A percentile compares a stretch with the other conserved stretches of the same genome.
Conservation (phyloP, 2,113 vertebrate species). For the Ia io region DNA sequence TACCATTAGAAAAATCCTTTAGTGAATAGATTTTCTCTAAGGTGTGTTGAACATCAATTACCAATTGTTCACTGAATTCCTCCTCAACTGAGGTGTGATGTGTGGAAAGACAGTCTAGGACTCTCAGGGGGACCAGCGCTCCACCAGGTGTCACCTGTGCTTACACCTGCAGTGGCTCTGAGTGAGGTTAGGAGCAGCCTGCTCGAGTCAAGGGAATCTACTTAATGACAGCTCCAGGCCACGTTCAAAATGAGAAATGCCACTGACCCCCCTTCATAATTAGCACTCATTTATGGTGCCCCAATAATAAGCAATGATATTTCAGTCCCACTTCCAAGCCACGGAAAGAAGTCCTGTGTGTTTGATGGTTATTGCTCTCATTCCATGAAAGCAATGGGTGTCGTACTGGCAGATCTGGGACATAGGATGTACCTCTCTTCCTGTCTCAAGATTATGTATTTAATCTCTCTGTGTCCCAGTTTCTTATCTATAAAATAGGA, state of each 20-base stretch:
- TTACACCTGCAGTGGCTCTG: fast-evolving
- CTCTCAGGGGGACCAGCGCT: not conserved
- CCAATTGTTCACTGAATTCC: not conserved
- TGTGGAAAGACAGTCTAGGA: not conserved
- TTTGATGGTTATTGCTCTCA: not conserved
- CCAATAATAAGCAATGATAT: not conserved
- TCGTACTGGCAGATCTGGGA: not conserved
- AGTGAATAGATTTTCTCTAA: not conserved
- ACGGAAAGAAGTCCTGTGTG: not conserved
- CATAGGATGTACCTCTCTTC: not conserved
- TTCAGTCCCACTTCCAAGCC: not conserved
- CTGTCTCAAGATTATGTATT: not conserved
- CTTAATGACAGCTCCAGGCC: not conserved
- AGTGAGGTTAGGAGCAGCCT: not conserved
- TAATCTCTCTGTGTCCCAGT: not conserved
- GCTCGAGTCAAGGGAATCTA: not conserved
- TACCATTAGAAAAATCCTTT: not conserved
- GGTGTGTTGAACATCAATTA: not conserved
- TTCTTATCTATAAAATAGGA: too few species aligned
- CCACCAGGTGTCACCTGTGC: too few species aligned
- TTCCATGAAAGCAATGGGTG: not conserved
- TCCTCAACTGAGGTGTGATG: not conserved
- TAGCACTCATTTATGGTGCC: not conserved
- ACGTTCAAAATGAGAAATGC: not conserved
- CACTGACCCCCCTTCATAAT: not conserved